Evolutionary conservation across 2,888 invertebrate species (phyloP), one percentile per base, ranked within the genome.

Genomic region (Metalampra italica): DNA sequence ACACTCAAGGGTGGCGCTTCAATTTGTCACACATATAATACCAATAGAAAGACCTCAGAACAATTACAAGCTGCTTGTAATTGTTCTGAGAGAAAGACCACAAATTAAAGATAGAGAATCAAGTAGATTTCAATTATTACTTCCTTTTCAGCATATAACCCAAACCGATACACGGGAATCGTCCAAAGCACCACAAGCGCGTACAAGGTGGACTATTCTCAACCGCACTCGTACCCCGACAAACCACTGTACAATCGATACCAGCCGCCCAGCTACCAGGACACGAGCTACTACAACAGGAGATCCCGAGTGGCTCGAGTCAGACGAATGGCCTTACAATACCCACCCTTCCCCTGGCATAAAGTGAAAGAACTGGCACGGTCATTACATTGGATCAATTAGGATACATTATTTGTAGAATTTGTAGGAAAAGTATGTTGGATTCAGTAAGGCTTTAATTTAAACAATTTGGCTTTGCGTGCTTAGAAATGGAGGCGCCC

Each of bases 341-440:
- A 90, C 70, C 93, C 93, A 13, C 91, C 92, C 13, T 95, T 96
- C 74, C 96, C 96, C 47, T 95, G 95, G 95, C 91, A 94, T 76
- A 93, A 93, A 84, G 93, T 94, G 52, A 90, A 91, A 67, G 93
- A 94, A 75, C 86, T 95, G 67, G 91, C 93, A 62, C 86, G 91
- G 73, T 90, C 92, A 56, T 90, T 93, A 72, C 83, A 92, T 70
- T 95, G 95, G 94, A 93, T 93, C 66, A 61, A 72, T 55, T 75
- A 66, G 64, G 29, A 15, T 34, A 32, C 29, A 42, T 29, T 47
- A 11, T 39, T 14, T 40, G 29, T 41, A 47, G 15, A 15, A 46
- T 45, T 53, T 51, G 50, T 57, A 50, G 51, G 62, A 64, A 69
- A 74, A 81, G 80, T 85, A 78, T 84, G 88, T 87, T 89, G 87